Evolutionary conservation across 2,113 vertebrate genomes (phyloP).

Genomic region (Notarius quadriscutis): DNA sequence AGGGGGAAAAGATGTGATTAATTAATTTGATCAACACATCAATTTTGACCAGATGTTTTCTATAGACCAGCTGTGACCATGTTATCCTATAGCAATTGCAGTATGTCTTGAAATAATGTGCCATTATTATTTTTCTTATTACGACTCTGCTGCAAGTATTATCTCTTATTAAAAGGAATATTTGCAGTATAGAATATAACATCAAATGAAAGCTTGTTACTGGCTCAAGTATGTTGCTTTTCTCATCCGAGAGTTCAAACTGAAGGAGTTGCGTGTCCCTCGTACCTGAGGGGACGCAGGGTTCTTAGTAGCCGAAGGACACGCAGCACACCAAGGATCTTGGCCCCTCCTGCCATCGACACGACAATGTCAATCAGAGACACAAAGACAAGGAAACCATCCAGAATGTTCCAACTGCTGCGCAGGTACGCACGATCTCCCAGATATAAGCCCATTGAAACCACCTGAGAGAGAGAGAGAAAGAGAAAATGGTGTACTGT

Average conservation of each 20-base stretch:
- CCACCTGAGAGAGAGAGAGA: slow-evolving; percentile 70
- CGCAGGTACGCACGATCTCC: slow-evolving; percentile 83
- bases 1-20: background rate
- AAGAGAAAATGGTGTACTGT: slow-evolving; percentile 10
- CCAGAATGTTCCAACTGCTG: slow-evolving; percentile 87
- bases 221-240: background rate
- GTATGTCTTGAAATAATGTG: no score
- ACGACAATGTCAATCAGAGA: slow-evolving; percentile 87
- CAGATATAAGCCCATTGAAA: slow-evolving; percentile 82
- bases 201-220: background rate
- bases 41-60: no score
- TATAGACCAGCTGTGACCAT: background rate
- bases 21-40: background rate
- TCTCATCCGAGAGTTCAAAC: background rate
- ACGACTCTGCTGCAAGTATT: background rate
- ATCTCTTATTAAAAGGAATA: background rate
- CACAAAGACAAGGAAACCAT: slow-evolving; percentile 86
- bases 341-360: slow-evolving; percentile 82
- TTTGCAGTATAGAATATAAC: background rate
- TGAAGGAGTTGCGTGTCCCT: background rate
- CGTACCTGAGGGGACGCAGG: slow-evolving; percentile 84
- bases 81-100: background rate
- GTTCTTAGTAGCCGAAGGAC: slow-evolving; percentile 84
- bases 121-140: no score
- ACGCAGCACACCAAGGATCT: slow-evolving; percentile 84